A percentile compares a stretch with the other conserved stretches of the same genome.
These are phyloP conservation scores for Andrena bicolor DNA, from an alignment of 2,888 invertebrate genomes.

Conservation along the genomic window DNA sequence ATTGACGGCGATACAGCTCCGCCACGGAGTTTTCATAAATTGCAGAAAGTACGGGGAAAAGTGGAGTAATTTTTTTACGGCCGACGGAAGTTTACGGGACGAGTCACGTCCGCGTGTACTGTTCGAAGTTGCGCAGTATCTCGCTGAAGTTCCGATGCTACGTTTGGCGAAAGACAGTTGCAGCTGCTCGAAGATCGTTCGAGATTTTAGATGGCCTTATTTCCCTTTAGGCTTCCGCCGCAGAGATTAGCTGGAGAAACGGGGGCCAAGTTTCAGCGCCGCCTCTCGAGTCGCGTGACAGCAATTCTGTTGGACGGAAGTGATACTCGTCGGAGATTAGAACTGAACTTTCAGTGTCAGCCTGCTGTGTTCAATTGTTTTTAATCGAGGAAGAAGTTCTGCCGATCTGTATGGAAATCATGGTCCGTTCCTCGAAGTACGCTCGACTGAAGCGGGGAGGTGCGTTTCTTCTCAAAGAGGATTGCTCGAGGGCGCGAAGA, in stretches of 20 bases:
- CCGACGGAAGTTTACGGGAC: neutral
- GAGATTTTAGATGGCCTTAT: constrained; percentile 36
- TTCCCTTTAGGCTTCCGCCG: constrained; percentile 22
- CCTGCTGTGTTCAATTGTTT: neutral
- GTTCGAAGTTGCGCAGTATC: constrained; percentile 35
- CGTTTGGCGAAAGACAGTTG: constrained; percentile 31
- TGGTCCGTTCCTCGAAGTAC: neutral
- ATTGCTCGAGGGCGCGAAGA: constrained; percentile 32
- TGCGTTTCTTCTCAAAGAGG: constrained; percentile 29
- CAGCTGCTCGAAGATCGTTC: constrained; percentile 24
- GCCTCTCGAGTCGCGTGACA: constrained; percentile 5
- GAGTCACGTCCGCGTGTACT: neutral
- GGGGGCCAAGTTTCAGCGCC: constrained; percentile 24
- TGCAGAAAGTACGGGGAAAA: neutral
- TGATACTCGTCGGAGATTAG: neutral
- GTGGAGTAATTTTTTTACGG: constrained; percentile 16
- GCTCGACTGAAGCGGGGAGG: neutral
- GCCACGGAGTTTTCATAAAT: constrained; percentile 6
- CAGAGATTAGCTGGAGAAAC: constrained; percentile 28
- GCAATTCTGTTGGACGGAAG: constrained; percentile 1
- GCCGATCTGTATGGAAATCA: neutral
- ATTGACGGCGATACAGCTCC: constrained; percentile 10
- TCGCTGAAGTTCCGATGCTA: constrained; percentile 30
- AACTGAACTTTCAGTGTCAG: neutral
- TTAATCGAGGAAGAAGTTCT: neutral